Evolutionary conservation across 2,888 invertebrate species (phyloP).

Genomic region (Heliconius sara): DNA sequence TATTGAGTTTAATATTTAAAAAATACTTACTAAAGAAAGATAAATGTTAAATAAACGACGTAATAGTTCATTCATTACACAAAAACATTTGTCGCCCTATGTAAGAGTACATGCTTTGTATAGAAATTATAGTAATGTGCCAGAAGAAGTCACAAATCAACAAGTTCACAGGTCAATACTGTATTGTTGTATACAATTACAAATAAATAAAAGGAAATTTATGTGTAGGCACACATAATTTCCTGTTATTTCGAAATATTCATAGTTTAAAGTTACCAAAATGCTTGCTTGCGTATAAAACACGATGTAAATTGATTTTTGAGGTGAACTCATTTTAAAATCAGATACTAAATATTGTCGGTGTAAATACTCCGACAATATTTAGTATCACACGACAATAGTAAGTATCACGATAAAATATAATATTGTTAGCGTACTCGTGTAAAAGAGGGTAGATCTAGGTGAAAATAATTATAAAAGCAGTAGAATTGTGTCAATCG

Average conservation of each 20-base stretch:
- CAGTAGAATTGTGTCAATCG: no score
- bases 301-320: no score
- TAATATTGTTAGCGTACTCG: no score
- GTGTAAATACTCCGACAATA: not conserved
- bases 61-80: not conserved
- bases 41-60: not conserved
- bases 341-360: not conserved
- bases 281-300: no score
- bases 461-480: no score
- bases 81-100: not conserved
- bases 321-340: no score
- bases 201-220: conserved; percentile 10
- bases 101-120: conserved; percentile 16
- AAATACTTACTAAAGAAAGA: not conserved
- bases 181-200: conserved; percentile 13
- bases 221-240: not conserved
- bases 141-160: conserved; percentile 8
- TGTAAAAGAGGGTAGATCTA: no score
- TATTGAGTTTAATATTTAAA: not conserved
- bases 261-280: not conserved
- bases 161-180: conserved; percentile 8
- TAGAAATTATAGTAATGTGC: conserved; percentile 14
- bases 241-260: not conserved
- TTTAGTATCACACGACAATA: not conserved
- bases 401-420: not conserved